These are phyloP conservation scores for Dichetophora obliterata DNA, from an alignment of 2,888 invertebrate genomes.

Conservation along the genomic window DNA sequence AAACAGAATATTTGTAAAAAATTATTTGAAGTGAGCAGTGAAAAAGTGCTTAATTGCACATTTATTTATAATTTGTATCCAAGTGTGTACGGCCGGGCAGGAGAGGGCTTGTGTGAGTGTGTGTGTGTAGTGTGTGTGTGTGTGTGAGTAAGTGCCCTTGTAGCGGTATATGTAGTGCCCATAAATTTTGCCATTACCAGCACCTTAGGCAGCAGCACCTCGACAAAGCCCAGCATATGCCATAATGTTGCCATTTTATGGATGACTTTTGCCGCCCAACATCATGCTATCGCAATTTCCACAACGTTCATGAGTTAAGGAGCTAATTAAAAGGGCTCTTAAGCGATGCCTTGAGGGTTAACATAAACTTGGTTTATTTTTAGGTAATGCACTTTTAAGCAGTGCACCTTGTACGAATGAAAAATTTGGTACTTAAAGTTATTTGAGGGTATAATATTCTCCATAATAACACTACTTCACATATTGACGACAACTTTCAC, in stretches of 20 bases:
- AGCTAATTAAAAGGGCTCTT: too few species aligned
- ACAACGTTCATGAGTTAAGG: too few species aligned
- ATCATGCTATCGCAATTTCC: conserved; percentile 19
- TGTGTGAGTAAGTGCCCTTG: background rate
- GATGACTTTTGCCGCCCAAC: conserved; percentile 43
- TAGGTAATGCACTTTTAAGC: too few species aligned
- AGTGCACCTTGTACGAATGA: too few species aligned
- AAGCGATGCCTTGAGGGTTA: too few species aligned
- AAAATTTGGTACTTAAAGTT: too few species aligned
- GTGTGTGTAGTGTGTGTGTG: background rate
- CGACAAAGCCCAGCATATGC: background rate
- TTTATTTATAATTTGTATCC: conserved; percentile 56
- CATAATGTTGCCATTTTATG: conserved; percentile 23
- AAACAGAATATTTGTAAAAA: background rate
- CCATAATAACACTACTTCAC: too few species aligned
- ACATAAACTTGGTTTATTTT: too few species aligned
- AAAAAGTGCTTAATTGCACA: conserved; percentile 67
- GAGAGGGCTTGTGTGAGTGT: background rate
- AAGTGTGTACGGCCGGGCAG: background rate
- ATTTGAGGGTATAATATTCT: too few species aligned
- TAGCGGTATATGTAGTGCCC: background rate
- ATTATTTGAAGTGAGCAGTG: background rate
- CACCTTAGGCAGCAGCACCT: background rate
- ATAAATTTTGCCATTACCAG: background rate
- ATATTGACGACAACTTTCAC: too few species aligned